Percentiles rank a stretch among this genome's conserved stretches.
phyloP scores from a whole-genome alignment of 2,888 invertebrate genomes.

The Labia minor region DNA sequence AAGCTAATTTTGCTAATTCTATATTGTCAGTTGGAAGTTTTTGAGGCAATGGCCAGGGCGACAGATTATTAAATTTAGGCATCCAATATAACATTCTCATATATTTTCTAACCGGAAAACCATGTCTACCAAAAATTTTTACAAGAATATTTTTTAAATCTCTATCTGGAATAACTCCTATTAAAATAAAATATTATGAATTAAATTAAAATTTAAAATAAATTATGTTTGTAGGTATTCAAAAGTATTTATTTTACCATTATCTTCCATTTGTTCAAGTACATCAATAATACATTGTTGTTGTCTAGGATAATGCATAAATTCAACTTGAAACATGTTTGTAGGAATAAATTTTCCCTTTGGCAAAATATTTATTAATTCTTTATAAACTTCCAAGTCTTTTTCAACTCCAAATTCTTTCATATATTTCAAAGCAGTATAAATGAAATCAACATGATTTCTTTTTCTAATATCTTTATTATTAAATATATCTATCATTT shows the following conservation, averaged over 20 bases:
- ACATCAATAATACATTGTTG: constrained; percentile 88
- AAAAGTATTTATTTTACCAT: constrained; percentile 44
- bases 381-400: constrained; percentile 78
- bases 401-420: constrained; percentile 78
- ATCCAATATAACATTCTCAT: constrained; percentile 50
- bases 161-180: constrained; percentile 80
- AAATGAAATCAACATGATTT: constrained; percentile 91
- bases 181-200: constrained; percentile 28
- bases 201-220: constrained; percentile 18
- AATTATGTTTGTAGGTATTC: background rate
- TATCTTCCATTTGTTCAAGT: constrained; percentile 88
- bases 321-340: constrained; percentile 76
- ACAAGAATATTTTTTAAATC: constrained; percentile 75
- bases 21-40: constrained; percentile 64
- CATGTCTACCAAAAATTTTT: constrained; percentile 71
- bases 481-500: constrained; percentile 64
- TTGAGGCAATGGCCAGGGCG: constrained; percentile 74
- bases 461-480: constrained; percentile 55
- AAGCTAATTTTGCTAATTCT: constrained; percentile 69
- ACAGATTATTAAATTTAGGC: constrained; percentile 84
- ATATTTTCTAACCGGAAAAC: constrained; percentile 42
- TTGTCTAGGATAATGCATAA: constrained; percentile 90
- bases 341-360: constrained; percentile 77
- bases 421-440: constrained; percentile 78
- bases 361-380: constrained; percentile 72